Percentiles rank a stretch among this genome's conserved stretches.
These are phyloP conservation scores for Chironomus tepperi DNA, from an alignment of 1,140 invertebrate species.

Conservation along the genomic window DNA sequence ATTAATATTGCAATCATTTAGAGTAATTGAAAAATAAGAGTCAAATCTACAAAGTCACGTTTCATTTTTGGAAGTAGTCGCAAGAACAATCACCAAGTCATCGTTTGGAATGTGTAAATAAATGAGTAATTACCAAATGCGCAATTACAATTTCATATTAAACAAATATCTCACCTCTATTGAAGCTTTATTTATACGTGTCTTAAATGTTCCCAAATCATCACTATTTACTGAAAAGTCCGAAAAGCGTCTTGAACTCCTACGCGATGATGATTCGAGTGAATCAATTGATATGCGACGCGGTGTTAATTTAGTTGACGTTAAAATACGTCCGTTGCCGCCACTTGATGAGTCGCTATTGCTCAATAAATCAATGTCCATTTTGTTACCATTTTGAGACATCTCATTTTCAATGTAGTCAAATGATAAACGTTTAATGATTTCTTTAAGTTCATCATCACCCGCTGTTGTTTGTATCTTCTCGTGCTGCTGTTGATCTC, in stretches of 20 bases:
- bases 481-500: neutral
- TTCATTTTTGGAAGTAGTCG: no score
- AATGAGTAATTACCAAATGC: neutral
- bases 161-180: neutral
- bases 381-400: neutral
- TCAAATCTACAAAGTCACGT: no score
- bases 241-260: conserved; percentile 20
- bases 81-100: no score
- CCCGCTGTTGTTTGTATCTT: neutral
- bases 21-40: no score
- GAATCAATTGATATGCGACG: conserved; percentile 17
- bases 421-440: conserved; percentile 21
- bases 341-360: conserved; percentile 19
- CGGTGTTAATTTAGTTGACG: neutral
- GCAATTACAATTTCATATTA: neutral
- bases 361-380: conserved; percentile 12
- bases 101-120: neutral
- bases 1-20: no score
- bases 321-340: neutral
- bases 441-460: conserved; percentile 8
- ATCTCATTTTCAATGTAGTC: conserved; percentile 16
- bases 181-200: neutral
- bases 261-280: conserved; percentile 15
- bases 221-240: conserved; percentile 16
- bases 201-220: neutral